Base-by-base conservation (phyloP, 1,140 invertebrate species). In the Atta cephalotes region DNA sequence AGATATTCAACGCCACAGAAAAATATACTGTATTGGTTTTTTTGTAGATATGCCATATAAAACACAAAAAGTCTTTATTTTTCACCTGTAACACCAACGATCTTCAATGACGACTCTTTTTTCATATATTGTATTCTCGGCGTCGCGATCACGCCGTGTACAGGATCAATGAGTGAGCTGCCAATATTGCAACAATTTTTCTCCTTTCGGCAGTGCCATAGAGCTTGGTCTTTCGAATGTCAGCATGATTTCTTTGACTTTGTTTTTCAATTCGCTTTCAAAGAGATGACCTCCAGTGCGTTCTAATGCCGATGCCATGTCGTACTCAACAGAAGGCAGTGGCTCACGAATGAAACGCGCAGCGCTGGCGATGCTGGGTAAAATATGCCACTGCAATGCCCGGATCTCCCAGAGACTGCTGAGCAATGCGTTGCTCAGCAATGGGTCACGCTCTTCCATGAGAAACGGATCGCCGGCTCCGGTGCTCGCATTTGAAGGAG, bases 401-500 rank as follows among this genome's bases (percentile, higher is more conserved):
- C 97, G 96, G 31, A 99, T 96, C 96, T 99, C 99, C 98, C 99
- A 99, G 31, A 99, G 95, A 56, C 97, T 98, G 92, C 98, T 99
- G 28, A 98, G 96, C 2, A 98, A 95, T 0, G 98, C 99, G 86
- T 96, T 96, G 28, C 97, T 97, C 87, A 97, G 96, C 0, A 96
- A 90, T 1, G 98, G 98, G 95, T 98, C 97, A 4, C 96, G 93
- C 95, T 99, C 98, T 74, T 97, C 96, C 95, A 97, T 97, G 51
- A 97, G 94, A 94, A 97, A 99, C 3, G 98, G 98, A 96, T 99
- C 98, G 25, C 94, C 94, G 2, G 92, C 90, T 3, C 94, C 93
- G 0, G 78, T 89, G 28, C 87, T 85, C 18, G 91, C 72, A 39
- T 91, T 85, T 0, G 87, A 77, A 5, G 89, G 76, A 0, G 92